Conservation (phyloP, 2,888 invertebrate genomes). For the Sphaerophoria taeniata region DNA sequence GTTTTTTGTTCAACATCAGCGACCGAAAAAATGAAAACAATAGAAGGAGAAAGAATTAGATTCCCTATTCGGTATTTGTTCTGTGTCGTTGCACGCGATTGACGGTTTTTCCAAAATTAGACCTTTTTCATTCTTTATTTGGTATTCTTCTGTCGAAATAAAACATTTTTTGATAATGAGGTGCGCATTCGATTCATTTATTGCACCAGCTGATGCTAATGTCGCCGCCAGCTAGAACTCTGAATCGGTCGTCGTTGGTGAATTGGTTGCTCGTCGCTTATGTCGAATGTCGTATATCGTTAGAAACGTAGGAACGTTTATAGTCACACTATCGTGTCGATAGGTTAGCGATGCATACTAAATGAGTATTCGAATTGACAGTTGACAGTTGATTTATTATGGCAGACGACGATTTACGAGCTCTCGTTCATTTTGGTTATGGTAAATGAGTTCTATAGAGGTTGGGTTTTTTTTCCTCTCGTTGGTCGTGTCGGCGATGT, state of each 20-base stretch:
- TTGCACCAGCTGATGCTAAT: constrained; percentile 69
- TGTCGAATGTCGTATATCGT: no score
- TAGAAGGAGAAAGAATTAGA: background rate
- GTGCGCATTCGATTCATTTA: constrained; percentile 73
- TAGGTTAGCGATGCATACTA: constrained; percentile 72
- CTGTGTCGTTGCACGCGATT: constrained; percentile 68
- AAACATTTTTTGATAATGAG: constrained; percentile 67
- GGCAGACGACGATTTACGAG: constrained; percentile 69
- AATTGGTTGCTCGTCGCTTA: no score
- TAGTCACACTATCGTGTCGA: constrained; percentile 66
- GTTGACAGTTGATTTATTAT: constrained; percentile 72
- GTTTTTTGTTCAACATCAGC: constrained; percentile 15
- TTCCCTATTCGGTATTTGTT: constrained; percentile 36
- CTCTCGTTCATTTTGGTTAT: constrained; percentile 50
- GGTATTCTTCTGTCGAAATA: background rate
- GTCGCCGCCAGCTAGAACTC: constrained; percentile 11
- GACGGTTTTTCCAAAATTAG: constrained; percentile 21
- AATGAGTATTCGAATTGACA: constrained; percentile 73
- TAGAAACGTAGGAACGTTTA: background rate
- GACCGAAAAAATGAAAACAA: background rate
- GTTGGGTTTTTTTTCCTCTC: constrained; percentile 10
- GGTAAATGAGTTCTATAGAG: constrained; percentile 42
- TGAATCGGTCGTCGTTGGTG: background rate
- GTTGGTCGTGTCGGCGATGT: background rate
- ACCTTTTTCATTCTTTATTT: background rate